A percentile compares a stretch with the other conserved stretches of the same genome.
Conservation (phyloP, 2,797 vertebrate species). For the Acanthiza pusilla region DNA sequence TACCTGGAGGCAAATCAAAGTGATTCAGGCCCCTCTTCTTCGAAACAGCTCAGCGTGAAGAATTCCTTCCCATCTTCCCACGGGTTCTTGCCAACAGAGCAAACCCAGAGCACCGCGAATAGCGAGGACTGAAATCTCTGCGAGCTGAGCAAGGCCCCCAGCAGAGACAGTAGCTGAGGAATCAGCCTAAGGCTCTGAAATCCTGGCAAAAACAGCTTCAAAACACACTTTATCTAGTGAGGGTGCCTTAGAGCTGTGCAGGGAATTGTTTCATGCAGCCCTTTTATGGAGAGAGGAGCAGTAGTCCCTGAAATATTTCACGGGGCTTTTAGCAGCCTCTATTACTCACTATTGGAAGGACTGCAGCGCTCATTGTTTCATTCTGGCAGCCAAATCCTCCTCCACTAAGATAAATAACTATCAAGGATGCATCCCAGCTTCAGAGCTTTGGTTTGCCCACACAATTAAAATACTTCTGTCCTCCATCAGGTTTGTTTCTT, state of each 20-base stretch:
- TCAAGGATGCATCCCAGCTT: not conserved
- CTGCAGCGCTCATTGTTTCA: not conserved
- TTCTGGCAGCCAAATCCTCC: not conserved
- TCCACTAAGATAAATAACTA: not conserved
- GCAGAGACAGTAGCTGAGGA: not conserved
- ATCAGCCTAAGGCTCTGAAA: not conserved
- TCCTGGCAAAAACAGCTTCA: conserved; percentile 4
- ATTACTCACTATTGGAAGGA: not conserved
- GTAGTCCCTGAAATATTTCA: not conserved
- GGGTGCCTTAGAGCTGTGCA: not conserved
- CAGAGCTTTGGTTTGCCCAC: not conserved
- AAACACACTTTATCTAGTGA: conserved; percentile 5
- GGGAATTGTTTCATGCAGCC: not conserved
- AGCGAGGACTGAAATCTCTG: not conserved
- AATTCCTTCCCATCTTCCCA: not conserved
- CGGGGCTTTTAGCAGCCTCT: not conserved
- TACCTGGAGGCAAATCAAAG: not conserved
- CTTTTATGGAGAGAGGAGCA: not conserved
- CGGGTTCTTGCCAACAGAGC: not conserved
- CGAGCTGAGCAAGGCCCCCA: not conserved
- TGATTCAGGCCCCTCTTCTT: not conserved
- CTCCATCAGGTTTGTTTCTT: not conserved
- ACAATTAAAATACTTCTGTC: not conserved
- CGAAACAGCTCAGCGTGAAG: not conserved
- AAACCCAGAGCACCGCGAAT: rapidly evolving